phyloP scores from a whole-genome alignment of 2,888 invertebrate genomes.

The Pterostichus madidus region DNA sequence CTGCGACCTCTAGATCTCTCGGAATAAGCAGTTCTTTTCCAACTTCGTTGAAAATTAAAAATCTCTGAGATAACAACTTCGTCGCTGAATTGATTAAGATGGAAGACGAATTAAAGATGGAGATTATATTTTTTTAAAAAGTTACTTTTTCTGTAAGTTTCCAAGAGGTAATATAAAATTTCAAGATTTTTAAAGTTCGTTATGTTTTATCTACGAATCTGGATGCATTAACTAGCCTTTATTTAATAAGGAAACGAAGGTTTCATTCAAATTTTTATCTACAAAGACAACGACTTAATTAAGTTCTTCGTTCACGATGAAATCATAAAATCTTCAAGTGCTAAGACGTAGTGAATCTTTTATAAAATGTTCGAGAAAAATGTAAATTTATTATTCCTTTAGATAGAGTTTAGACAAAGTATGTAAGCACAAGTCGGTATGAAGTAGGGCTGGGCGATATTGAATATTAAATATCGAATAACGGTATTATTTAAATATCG shows the following conservation, averaged over 20 bases:
- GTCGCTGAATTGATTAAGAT: constrained; percentile 49
- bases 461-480: too few species aligned
- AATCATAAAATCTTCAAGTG: background rate
- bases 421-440: too few species aligned
- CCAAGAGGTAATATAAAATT: constrained; percentile 25
- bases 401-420: too few species aligned
- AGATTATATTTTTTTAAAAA: constrained; percentile 41
- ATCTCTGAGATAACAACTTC: constrained; percentile 33
- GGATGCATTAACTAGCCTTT: constrained; percentile 31
- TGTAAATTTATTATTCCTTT: too few species aligned
- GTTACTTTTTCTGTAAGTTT: constrained; percentile 27
- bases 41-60: constrained; percentile 41
- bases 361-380: too few species aligned
- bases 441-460: too few species aligned
- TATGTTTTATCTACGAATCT: constrained; percentile 9
- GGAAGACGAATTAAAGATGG: constrained; percentile 37
- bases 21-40: constrained; percentile 5
- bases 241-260: constrained; percentile 31
- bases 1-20: constrained; percentile 7
- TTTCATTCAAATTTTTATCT: constrained; percentile 23
- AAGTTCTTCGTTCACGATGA: background rate
- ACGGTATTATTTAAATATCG: too few species aligned
- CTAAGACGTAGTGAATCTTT: too few species aligned
- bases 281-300: constrained; percentile 6
- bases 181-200: constrained; percentile 30